phyloP scores from a whole-genome alignment of 1,140 invertebrate genomes.

The Tenebrio molitor region DNA sequence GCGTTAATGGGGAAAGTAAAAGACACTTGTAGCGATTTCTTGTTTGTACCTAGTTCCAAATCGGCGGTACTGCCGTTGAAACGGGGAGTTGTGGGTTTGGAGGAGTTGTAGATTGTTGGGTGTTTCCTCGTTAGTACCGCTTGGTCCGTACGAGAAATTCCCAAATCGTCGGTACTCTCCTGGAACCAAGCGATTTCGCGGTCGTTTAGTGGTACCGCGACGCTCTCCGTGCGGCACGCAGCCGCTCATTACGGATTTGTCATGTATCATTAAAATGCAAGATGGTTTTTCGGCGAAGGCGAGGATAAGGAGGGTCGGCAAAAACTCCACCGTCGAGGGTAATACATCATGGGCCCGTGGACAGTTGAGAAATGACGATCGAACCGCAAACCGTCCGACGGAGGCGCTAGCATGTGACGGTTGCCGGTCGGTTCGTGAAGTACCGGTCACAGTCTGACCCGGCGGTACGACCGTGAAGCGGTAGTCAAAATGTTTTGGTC shows the following conservation, averaged over 20 bases:
- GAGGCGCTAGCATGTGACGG: background rate
- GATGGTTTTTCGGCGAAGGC: slow-evolving; percentile 15
- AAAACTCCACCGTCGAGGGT: slow-evolving; percentile 16
- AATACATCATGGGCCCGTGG: slow-evolving; percentile 30
- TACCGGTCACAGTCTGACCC: background rate
- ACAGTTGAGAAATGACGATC: slow-evolving; percentile 41
- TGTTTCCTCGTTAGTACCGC: background rate
- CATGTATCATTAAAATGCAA: slow-evolving; percentile 29
- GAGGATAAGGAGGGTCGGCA: slow-evolving; percentile 15
- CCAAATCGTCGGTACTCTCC: background rate
- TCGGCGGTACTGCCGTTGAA: too few relatives aligned
- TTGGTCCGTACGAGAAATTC: background rate
- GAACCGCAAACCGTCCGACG: background rate
- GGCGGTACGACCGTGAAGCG: background rate
- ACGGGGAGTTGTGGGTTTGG: too few relatives aligned
- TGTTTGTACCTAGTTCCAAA: too few relatives aligned
- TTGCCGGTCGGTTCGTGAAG: background rate
- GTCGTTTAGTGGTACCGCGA: background rate
- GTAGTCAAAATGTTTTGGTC: slow-evolving; percentile 38
- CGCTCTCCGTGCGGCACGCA: background rate
- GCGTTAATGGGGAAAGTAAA: too few relatives aligned
- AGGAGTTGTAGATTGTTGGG: too few relatives aligned
- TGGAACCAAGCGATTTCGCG: background rate
- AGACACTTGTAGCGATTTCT: too few relatives aligned
- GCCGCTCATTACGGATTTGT: slow-evolving; percentile 34